Conservation (phyloP, 2,888 invertebrate genomes). For the Autographa pulchrina region DNA sequence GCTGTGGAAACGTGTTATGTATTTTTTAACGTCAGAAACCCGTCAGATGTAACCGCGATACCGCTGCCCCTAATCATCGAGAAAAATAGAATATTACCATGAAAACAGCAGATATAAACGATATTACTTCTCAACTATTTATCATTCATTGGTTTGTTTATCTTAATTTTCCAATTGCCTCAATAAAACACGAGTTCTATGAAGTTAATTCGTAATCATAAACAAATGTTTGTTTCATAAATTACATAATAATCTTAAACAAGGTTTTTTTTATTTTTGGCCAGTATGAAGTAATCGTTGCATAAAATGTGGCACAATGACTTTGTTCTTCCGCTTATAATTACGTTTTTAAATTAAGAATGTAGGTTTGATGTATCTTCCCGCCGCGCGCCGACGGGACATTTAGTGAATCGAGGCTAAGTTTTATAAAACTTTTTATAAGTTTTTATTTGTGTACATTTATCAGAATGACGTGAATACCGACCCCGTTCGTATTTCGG, state of each 20-base stretch:
- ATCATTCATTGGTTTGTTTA: constrained; percentile 5
- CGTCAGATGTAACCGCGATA: neutral
- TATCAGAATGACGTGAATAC: constrained; percentile 65
- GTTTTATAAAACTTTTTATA: constrained; percentile 59
- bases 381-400: constrained; percentile 22
- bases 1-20: neutral
- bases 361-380: constrained; percentile 21
- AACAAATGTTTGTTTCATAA: constrained; percentile 7
- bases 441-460: constrained; percentile 56
- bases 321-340: neutral
- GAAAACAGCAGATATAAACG: neutral
- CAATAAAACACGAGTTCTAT: constrained; percentile 5
- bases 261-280: neutral
- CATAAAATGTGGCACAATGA: constrained; percentile 7
- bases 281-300: neutral
- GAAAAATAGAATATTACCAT: constrained; percentile 2
- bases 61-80: neutral
- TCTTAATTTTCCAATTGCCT: constrained; percentile 2
- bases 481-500: constrained; percentile 66
- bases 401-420: constrained; percentile 25
- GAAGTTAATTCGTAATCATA: constrained; percentile 5
- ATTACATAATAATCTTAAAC: neutral
- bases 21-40: neutral
- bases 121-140: neutral
- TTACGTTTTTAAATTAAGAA: constrained; percentile 1